Evolutionary conservation across 2,888 invertebrate genomes (phyloP).

Genomic region (Endotricha flammealis): DNA sequence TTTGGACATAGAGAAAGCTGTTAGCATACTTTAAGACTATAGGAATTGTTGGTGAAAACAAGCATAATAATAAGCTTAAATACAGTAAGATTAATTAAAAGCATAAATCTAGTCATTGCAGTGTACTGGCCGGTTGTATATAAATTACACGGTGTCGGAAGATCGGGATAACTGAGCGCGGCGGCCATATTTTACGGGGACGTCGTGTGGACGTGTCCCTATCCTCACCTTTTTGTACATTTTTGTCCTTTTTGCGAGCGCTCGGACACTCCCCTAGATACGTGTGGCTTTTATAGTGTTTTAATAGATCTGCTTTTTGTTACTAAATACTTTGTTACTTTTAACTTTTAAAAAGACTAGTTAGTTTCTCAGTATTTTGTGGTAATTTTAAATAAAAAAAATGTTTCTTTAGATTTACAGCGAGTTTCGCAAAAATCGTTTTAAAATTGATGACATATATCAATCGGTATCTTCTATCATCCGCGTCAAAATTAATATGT

Average conservation of each 20-base stretch:
- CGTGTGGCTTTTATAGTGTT: constrained; percentile 44
- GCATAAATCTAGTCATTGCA: constrained; percentile 36
- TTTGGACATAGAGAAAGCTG: no score
- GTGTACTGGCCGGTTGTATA: constrained; percentile 39
- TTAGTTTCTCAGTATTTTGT: no score
- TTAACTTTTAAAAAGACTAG: constrained; percentile 23
- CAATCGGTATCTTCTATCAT: no score
- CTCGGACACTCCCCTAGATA: constrained; percentile 34
- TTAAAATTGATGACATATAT: no score
- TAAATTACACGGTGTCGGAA: constrained; percentile 43
- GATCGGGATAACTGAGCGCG: constrained; percentile 21
- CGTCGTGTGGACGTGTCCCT: constrained; percentile 44
- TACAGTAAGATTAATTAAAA: constrained; percentile 39
- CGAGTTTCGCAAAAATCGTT: no score
- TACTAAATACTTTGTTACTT: constrained; percentile 42
- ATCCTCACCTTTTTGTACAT: constrained; percentile 50
- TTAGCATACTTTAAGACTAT: no score
- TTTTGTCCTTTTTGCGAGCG: constrained; percentile 32
- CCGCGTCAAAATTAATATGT: no score
- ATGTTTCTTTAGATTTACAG: no score
- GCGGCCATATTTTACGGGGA: constrained; percentile 53
- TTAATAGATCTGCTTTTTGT: no score
- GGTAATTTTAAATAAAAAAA: no score
- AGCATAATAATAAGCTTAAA: neutral
- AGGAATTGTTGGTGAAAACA: no score